Conservation (phyloP, 2,113 vertebrate genomes). For the Muscicapa adusta region DNA sequence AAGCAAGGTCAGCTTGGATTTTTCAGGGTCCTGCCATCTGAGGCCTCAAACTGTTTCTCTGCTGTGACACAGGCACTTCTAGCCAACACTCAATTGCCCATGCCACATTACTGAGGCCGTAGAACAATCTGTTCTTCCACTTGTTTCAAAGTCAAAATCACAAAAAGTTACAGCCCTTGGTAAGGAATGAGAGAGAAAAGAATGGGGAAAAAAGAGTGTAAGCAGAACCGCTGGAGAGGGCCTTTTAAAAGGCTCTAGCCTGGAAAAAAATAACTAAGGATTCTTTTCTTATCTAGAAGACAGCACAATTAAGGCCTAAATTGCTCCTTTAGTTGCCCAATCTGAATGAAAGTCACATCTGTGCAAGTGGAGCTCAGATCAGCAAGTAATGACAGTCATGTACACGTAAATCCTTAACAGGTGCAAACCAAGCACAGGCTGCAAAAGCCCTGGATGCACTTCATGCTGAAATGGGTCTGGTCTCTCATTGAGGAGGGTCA, state of each 20-base stretch:
- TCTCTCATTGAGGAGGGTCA: background rate
- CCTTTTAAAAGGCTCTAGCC: background rate
- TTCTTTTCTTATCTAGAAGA: background rate
- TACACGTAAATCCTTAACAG: background rate
- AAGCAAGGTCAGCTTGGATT: background rate
- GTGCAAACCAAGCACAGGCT: background rate
- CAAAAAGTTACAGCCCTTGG: background rate
- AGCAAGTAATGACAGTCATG: background rate
- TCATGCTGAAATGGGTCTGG: background rate
- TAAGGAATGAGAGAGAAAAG: background rate
- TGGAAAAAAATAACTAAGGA: background rate
- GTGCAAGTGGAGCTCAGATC: background rate
- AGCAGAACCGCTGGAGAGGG: background rate
- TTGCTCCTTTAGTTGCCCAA: background rate
- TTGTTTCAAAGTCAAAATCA: background rate
- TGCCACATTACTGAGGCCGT: background rate
- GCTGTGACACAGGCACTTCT: background rate
- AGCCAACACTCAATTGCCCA: background rate
- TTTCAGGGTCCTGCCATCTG: background rate
- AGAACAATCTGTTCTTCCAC: background rate
- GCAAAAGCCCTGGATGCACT: background rate
- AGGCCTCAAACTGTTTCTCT: background rate
- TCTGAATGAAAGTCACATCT: background rate
- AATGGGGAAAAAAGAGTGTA: background rate
- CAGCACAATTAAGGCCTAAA: background rate